Evolutionary conservation across 2,797 vertebrate species (phyloP).

Genomic region (Pipistrellus kuhlii): DNA sequence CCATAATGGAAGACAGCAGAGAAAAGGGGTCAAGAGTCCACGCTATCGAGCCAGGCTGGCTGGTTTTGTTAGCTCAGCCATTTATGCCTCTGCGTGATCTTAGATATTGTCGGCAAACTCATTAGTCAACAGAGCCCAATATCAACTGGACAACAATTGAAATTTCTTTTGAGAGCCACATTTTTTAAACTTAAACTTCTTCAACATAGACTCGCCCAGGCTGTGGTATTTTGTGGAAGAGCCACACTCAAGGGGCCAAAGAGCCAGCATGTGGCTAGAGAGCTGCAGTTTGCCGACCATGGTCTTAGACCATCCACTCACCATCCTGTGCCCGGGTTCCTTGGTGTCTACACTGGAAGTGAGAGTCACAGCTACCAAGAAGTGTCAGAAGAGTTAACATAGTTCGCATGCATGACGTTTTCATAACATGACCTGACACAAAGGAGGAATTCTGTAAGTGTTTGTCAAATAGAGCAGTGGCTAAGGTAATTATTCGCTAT

Average conservation of each 20-base stretch:
- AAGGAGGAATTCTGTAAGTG: background rate
- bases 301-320: background rate
- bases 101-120: background rate
- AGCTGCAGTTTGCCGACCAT: no score
- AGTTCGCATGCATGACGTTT: background rate
- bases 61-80: background rate
- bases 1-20: background rate
- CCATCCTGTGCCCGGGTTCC: background rate
- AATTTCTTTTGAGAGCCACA: no score
- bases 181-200: no score
- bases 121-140: no score
- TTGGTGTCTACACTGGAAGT: background rate
- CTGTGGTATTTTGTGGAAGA: no score
- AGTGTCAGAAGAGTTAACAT: background rate
- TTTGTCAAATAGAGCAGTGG: background rate
- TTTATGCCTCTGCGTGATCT: background rate
- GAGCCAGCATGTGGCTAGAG: no score
- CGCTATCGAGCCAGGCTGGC: background rate
- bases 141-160: no score
- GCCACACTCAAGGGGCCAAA: no score
- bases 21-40: background rate
- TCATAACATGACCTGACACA: background rate
- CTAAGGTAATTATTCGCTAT: background rate
- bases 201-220: no score
- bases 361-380: background rate